Evolutionary conservation across 1,140 invertebrate genomes (phyloP).

Genomic region (Ridgeia piscesae): DNA sequence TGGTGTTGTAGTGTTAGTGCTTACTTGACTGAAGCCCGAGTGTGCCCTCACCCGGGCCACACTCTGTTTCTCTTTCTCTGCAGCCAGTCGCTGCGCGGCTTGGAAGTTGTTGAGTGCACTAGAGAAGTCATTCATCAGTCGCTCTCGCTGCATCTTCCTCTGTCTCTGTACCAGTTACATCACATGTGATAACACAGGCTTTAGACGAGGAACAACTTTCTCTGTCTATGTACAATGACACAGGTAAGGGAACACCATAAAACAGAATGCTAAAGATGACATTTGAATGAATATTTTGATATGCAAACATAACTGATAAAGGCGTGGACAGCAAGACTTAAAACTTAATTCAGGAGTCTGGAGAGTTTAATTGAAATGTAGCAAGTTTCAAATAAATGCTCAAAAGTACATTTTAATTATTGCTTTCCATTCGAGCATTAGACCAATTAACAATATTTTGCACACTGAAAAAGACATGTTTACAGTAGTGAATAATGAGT

Average conservation of each 20-base stretch:
- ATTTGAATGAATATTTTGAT: neutral
- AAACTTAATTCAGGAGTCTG: no score
- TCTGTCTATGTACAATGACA: no score
- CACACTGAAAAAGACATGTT: neutral
- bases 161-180: slow-evolving; percentile 67
- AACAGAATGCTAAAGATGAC: neutral
- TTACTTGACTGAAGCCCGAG: slow-evolving; percentile 36
- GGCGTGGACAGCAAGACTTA: no score
- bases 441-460: no score
- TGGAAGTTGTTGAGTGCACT: slow-evolving; percentile 86
- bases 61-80: slow-evolving; percentile 75
- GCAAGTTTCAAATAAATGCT: no score
- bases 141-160: slow-evolving; percentile 85
- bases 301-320: slow-evolving; percentile 10
- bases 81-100: slow-evolving; percentile 74
- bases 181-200: neutral
- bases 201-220: no score
- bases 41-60: slow-evolving; percentile 66
- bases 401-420: no score
- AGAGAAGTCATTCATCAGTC: slow-evolving; percentile 92
- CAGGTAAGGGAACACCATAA: no score
- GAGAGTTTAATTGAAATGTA: no score
- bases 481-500: neutral
- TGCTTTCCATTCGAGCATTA: no score
- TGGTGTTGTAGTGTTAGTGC: neutral